Percentiles rank a stretch among this genome's conserved stretches.
phyloP scores from a whole-genome alignment of 2,113 vertebrate genomes.

The Eretmochelys imbricata region DNA sequence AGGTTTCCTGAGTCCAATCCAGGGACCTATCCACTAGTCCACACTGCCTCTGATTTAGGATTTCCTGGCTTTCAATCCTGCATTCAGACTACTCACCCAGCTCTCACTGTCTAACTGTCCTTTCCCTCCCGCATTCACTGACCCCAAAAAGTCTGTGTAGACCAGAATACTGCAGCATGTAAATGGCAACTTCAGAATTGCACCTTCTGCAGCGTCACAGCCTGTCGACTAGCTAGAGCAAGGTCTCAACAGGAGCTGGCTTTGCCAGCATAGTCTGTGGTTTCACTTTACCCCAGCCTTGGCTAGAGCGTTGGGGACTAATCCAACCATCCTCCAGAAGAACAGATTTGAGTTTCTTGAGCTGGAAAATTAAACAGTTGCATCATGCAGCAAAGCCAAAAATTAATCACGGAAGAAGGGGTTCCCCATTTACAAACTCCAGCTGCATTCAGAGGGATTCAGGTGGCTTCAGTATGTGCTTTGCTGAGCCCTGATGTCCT shows the following conservation, averaged over 20 bases:
- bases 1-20: fast-evolving
- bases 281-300: background rate
- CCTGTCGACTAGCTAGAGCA: background rate
- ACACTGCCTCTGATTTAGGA: fast-evolving
- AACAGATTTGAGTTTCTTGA: conserved; percentile 37
- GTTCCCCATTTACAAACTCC: conserved; percentile 22
- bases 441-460: conserved; percentile 32
- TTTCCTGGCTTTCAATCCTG: background rate
- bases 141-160: background rate
- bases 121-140: background rate
- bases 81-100: background rate
- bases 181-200: fast-evolving
- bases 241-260: background rate
- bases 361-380: conserved; percentile 63
- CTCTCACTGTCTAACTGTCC: background rate
- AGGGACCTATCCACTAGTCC: background rate
- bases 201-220: fast-evolving
- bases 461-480: conserved; percentile 44
- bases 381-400: conserved; percentile 19
- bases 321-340: background rate
- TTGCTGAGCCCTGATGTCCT: conserved; percentile 28
- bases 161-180: background rate
- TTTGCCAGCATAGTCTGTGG: background rate
- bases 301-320: background rate
- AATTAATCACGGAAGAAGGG: conserved; percentile 55